Evolutionary conservation across 2,113 vertebrate genomes (phyloP), one percentile per base, ranked within the genome.

Genomic region (Mirounga angustirostris): DNA sequence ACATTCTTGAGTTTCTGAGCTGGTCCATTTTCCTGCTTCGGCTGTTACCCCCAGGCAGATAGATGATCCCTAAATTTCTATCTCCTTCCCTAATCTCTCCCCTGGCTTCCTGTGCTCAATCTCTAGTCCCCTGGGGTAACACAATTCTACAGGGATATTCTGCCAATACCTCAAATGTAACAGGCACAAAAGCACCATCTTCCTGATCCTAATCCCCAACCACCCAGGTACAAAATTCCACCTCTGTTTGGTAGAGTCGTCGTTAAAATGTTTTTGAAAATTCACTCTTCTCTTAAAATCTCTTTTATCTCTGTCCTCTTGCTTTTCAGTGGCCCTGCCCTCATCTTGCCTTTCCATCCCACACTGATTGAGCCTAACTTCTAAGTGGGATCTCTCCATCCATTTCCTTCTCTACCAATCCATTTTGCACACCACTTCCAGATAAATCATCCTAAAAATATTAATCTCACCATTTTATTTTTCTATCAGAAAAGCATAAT

Each of bases 391-490:
- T 82, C 33, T 79, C 81, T 95, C 61, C 40, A 94, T 40, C 21
- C n/a, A 87, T 33, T 56, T 69, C 5, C 36, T 80, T 89, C 90
- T 83, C n/a, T 19, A 33, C 50, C n/a, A 83, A 90, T 76, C 74
- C 54, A 85, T 71, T 79, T 13, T 97, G 61, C 28, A 95, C 14
- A 56, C 11, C 74, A 33, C 59, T 87, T 80, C 19, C 59, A 80
- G 14, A 63, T 61, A 82, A 92, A 56, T 83, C 40, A 84, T 18
- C 16, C 56, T 79, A 76, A 96, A 95, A 69, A 80, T 16, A 89
- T 10, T 56, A 40, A 22, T 79, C 78, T 89, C 56, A 95, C 12
- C 56, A 82, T 71, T 67, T 85, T 10, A 79, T 9, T 82, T 28
- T 7, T 85, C 36, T 56, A 73, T 43, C 18, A 74, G 69, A 95